Evolutionary conservation across 2,797 vertebrate genomes (phyloP), one percentile per base, ranked within the genome.

Genomic region (Natrix natrix): DNA sequence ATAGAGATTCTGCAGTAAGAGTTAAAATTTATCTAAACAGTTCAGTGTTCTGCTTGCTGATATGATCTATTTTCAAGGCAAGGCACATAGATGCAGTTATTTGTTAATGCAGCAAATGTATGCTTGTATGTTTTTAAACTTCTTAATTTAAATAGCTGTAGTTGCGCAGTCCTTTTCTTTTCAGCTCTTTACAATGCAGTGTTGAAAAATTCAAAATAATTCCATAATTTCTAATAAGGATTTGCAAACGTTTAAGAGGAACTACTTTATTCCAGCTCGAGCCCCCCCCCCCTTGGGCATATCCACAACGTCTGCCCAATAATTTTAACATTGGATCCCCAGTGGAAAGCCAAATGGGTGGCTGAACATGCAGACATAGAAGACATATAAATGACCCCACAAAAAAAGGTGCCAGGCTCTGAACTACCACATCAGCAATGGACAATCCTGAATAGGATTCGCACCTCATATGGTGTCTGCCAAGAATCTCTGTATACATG

Each of bases 181-280:
- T 37, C 59, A 17, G 69, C 3, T 16, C 88, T 92, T 95, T 94
- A 94, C 57, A 86, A 7, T 93, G 43, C 16, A 94, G 57, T 1
- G 55, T 0, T 87, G 93, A 69, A 88, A 89, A 89, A 22, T 60
- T 91, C 95, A n/a, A 5, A 92, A 60, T 55, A 89, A 90, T 93
- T 94, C 95, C 95, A 93, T 56, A 83, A 20, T 86, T 94, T 95
- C 93, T 95, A 95, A 95, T 95, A 88, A 92, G 95, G 95, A 94
- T 93, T 91, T 91, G 16, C 32, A 93, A 90, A 93, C 88, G 22
- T 20, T 86, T 92, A 94, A 32, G 48, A 94, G 61, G 37, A 91
- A 95, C 96, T 97, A 97, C 96, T 96, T 95, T 95, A 92, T 95
- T 96, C 96, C 95, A 95, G 93, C 83, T 95, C 87, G 37, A 59